A percentile compares a stretch with the other conserved stretches of the same genome.
phyloP scores from a whole-genome alignment of 64 coral and sea anemone species.

The Stichodactyla mertensii region DNA sequence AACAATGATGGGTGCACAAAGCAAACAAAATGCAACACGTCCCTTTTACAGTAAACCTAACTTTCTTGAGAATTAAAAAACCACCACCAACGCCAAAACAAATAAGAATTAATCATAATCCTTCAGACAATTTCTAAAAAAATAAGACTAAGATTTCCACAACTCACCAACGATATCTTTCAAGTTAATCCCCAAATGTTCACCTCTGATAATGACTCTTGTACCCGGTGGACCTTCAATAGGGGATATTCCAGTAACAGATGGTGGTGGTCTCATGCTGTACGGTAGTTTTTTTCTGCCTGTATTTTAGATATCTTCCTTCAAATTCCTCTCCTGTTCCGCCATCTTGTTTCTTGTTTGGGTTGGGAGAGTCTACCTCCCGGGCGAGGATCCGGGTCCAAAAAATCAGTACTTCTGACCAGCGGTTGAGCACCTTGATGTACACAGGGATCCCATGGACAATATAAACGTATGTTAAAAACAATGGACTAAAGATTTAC shows the following conservation, averaged over 20 bases:
- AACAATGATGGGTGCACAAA: no score
- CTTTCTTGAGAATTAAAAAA: no score
- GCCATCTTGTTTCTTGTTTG: conserved; percentile 13
- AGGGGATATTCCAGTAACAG: conserved; percentile 92
- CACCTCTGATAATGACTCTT: conserved; percentile 90
- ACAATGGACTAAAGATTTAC: no score
- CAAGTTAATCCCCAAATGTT: conserved; percentile 75
- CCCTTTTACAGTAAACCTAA: no score
- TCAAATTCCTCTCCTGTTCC: not conserved
- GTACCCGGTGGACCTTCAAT: conserved; percentile 90
- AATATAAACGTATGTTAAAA: no score
- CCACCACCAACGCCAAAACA: not conserved
- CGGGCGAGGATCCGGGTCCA: no score
- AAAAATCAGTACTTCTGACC: no score
- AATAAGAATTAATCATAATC: not conserved
- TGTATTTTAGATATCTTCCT: not conserved
- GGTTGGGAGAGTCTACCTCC: no score
- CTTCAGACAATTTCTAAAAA: no score
- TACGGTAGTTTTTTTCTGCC: not conserved
- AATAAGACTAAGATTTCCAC: not conserved
- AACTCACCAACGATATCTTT: conserved; percentile 77
- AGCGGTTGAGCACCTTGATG: no score
- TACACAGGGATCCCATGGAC: no score
- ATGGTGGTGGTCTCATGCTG: conserved; percentile 77
- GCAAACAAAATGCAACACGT: no score